Percentiles rank a stretch among this genome's conserved stretches.
phyloP scores from a whole-genome alignment of 2,113 vertebrate species.

The Macaca mulatta region DNA sequence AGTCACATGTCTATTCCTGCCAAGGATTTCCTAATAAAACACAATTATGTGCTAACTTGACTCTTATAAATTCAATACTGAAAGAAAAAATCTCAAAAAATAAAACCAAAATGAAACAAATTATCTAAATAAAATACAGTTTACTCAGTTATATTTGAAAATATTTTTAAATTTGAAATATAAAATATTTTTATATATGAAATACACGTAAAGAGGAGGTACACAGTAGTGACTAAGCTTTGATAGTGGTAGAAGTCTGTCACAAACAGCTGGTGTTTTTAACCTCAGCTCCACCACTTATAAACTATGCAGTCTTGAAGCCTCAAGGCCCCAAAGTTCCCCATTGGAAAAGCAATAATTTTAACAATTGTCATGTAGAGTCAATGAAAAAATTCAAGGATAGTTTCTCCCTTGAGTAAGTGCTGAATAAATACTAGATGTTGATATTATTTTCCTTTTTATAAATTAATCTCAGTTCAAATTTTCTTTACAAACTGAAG shows the following conservation, averaged over 20 bases:
- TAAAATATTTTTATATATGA: neutral
- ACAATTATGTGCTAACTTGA: neutral
- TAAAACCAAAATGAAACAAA: neutral
- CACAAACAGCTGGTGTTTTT: neutral
- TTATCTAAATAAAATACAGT: neutral
- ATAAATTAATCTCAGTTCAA: neutral
- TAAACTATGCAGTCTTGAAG: neutral
- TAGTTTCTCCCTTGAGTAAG: neutral
- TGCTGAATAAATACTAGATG: neutral
- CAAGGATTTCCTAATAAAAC: neutral
- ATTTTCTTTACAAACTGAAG: neutral
- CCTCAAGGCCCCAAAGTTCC: neutral
- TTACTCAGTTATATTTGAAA: neutral
- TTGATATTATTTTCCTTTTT: neutral
- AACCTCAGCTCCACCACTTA: neutral
- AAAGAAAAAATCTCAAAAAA: neutral
- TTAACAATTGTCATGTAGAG: neutral
- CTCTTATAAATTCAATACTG: neutral
- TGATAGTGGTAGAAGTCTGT: fast-evolving
- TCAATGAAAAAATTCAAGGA: neutral
- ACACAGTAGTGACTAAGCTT: neutral
- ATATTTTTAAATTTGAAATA: neutral
- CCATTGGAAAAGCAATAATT: neutral
- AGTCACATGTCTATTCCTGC: neutral
- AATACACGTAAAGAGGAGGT: neutral